Evolutionary conservation across 2,113 vertebrate genomes (phyloP).

Genomic region (Macrotus californicus): DNA sequence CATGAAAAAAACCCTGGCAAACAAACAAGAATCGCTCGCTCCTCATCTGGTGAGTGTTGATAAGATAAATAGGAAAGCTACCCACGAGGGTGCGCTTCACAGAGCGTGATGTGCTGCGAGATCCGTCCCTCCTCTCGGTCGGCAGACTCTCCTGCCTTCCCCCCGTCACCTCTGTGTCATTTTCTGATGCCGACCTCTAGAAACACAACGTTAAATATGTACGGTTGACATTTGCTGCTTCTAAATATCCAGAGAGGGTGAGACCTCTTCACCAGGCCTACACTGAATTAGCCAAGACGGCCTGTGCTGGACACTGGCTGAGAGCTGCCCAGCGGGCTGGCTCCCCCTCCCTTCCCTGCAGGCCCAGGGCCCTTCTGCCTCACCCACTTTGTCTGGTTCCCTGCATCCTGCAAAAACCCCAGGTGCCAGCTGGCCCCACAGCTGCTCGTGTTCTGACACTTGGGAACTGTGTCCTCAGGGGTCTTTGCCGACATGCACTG

Average conservation of each 20-base stretch:
- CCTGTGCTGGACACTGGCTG: rapidly evolving
- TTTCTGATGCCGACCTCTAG: background rate
- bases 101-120: rapidly evolving
- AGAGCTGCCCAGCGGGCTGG: background rate
- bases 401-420: background rate
- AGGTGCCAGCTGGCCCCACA: background rate
- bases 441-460: background rate
- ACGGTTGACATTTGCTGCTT: slow-evolving; percentile 43
- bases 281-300: background rate
- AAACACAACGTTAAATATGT: slow-evolving; percentile 58
- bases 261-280: background rate
- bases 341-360: background rate
- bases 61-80: background rate
- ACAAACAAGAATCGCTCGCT: background rate
- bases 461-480: rapidly evolving
- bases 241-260: slow-evolving; percentile 33
- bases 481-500: background rate
- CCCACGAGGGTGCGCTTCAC: rapidly evolving
- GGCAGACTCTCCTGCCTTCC: too few relatives aligned
- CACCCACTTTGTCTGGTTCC: rapidly evolving
- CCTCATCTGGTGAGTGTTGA: background rate
- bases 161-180: background rate
- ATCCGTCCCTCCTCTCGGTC: background rate
- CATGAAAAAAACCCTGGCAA: background rate
- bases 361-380: too few relatives aligned